Evolutionary conservation across 1,140 invertebrate genomes (phyloP).

Genomic region (Uloborus diversus): DNA sequence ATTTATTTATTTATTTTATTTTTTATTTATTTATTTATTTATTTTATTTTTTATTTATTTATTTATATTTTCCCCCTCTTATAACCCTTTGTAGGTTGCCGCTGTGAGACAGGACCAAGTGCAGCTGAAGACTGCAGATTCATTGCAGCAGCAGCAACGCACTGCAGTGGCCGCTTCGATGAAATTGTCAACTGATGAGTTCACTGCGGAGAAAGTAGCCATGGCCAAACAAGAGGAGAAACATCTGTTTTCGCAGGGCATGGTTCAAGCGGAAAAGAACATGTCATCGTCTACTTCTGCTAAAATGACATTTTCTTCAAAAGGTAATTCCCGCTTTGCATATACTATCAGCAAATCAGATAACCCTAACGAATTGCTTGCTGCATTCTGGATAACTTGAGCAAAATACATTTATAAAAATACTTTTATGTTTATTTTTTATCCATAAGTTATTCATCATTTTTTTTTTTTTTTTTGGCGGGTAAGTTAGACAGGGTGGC

Average conservation of each 20-base stretch:
- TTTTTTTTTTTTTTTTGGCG: too few species aligned
- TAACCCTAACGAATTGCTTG: too few species aligned
- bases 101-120: slow-evolving; percentile 69
- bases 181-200: slow-evolving; percentile 84
- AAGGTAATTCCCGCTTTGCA: slow-evolving; percentile 63
- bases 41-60: background rate
- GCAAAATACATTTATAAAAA: too few species aligned
- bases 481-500: too few species aligned
- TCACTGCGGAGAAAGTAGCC: slow-evolving; percentile 84
- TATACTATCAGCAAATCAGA: background rate
- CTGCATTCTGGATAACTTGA: too few species aligned
- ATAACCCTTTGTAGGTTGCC: slow-evolving; percentile 64
- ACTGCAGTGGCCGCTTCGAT: slow-evolving; percentile 80
- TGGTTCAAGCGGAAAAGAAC: slow-evolving; percentile 72
- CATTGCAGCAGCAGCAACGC: slow-evolving; percentile 83
- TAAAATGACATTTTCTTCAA: slow-evolving; percentile 78
- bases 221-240: slow-evolving; percentile 83
- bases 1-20: background rate
- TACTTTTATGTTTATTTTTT: too few species aligned
- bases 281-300: slow-evolving; percentile 74
- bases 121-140: slow-evolving; percentile 81
- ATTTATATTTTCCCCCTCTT: background rate
- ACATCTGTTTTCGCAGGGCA: slow-evolving; percentile 75
- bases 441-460: too few species aligned
- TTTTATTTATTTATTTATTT: background rate